Percentiles rank a stretch among this genome's conserved stretches.
phyloP scores from a whole-genome alignment of 2,113 vertebrate species.

The Megaleporinus macrocephalus region DNA sequence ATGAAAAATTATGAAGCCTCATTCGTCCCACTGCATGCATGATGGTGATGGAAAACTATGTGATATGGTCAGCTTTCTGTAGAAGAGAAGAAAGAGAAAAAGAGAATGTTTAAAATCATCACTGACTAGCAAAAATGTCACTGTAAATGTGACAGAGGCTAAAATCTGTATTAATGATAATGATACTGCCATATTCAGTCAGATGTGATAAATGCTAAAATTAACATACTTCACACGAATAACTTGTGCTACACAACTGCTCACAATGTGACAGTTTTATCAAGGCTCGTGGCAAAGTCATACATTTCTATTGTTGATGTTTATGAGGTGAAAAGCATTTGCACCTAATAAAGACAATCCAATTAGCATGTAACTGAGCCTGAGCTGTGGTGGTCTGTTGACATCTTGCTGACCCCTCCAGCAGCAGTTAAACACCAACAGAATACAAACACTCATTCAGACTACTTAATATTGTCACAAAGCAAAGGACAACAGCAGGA shows the following conservation, averaged over 20 bases:
- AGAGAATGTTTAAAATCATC: constrained; percentile 28
- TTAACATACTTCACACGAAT: constrained; percentile 70
- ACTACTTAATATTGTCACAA: too few species aligned
- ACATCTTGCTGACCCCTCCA: constrained; percentile 72
- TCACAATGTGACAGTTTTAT: not conserved
- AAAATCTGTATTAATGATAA: too few species aligned
- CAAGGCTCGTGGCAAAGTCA: not conserved
- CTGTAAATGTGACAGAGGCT: too few species aligned
- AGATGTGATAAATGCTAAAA: constrained; percentile 66
- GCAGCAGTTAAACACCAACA: constrained; percentile 67
- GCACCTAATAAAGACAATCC: constrained; percentile 48
- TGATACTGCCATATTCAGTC: too few species aligned
- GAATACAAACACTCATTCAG: constrained; percentile 57
- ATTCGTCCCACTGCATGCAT: constrained; percentile 68
- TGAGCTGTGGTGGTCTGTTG: constrained; percentile 51
- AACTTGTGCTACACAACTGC: not conserved
- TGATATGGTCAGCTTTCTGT: constrained; percentile 64
- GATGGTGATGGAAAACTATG: constrained; percentile 56
- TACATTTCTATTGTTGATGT: not conserved
- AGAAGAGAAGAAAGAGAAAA: not conserved
- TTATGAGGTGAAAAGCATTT: not conserved
- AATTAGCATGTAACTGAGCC: constrained; percentile 61
- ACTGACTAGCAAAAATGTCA: too few species aligned
- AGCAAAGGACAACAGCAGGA: not conserved
- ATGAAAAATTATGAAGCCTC: constrained; percentile 69